phyloP scores from a whole-genome alignment of 1,140 invertebrate species.

The Hylaeus anthracinus region DNA sequence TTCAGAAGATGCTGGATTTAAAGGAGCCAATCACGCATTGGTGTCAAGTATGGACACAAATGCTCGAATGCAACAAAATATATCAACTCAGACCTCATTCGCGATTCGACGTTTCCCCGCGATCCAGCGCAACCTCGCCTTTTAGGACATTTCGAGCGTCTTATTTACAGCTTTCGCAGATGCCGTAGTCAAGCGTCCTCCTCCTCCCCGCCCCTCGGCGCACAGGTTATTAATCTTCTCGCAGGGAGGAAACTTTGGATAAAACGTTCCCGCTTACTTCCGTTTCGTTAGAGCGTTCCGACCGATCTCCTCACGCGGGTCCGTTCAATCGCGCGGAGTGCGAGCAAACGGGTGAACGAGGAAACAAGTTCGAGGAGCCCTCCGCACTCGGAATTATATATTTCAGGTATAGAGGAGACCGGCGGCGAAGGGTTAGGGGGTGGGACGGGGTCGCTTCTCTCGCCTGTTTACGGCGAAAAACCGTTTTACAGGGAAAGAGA shows the following conservation, averaged over 20 bases:
- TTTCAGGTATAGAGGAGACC: not conserved
- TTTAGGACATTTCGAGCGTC: not conserved
- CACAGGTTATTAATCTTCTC: conserved; percentile 26
- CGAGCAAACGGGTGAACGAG: not conserved
- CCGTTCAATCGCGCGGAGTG: not conserved
- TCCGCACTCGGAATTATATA: conserved; percentile 5
- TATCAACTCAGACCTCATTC: no score
- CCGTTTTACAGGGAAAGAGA: conserved; percentile 16
- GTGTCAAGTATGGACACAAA: no score
- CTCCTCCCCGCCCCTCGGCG: not conserved
- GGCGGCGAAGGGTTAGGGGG: no score
- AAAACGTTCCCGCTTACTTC: conserved; percentile 24
- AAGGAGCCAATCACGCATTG: no score
- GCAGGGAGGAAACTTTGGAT: conserved; percentile 21
- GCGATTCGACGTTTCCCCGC: no score
- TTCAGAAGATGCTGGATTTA: no score
- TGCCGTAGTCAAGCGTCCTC: not conserved
- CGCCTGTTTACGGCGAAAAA: conserved; percentile 20
- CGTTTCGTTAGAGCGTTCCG: not conserved
- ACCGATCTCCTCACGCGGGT: conserved; percentile 10
- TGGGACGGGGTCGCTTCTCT: not conserved
- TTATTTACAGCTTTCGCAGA: not conserved
- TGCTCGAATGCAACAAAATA: no score
- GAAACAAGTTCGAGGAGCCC: not conserved
- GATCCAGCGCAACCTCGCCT: no score